phyloP scores from a whole-genome alignment of 2,797 vertebrate genomes.

The Silurus lanzhouensis region DNA sequence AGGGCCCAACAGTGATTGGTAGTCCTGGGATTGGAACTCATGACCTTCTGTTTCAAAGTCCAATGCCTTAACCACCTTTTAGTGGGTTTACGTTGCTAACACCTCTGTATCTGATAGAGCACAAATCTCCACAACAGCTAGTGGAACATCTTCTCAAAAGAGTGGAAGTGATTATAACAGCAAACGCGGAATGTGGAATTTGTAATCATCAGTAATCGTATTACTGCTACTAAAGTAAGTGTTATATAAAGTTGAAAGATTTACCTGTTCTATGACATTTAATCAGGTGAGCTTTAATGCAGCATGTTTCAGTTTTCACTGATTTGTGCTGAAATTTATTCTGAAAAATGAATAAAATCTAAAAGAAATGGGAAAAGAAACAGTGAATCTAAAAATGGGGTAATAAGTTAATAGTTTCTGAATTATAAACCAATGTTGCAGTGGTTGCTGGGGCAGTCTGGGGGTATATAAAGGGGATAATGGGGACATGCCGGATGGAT shows the following conservation, averaged over 20 bases:
- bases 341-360: constrained; percentile 12
- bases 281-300: background rate
- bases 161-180: no score
- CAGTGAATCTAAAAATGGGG: constrained; percentile 34
- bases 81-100: no score
- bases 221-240: no score
- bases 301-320: no score
- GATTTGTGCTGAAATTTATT: constrained; percentile 10
- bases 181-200: background rate
- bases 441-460: constrained; percentile 1
- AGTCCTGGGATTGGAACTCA: no score
- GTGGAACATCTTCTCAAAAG: no score
- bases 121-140: no score
- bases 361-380: background rate
- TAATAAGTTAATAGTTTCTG: constrained; percentile 35
- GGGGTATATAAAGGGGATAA: background rate
- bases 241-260: background rate
- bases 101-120: no score
- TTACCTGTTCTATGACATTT: background rate
- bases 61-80: no score
- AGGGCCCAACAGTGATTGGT: no score
- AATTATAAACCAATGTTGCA: constrained; percentile 21
- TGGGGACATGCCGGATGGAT: constrained; percentile 14
- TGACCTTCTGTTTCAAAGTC: no score
- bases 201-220: background rate